Conservation (phyloP, 2,888 invertebrate genomes). For the Abrostola triplasia region DNA sequence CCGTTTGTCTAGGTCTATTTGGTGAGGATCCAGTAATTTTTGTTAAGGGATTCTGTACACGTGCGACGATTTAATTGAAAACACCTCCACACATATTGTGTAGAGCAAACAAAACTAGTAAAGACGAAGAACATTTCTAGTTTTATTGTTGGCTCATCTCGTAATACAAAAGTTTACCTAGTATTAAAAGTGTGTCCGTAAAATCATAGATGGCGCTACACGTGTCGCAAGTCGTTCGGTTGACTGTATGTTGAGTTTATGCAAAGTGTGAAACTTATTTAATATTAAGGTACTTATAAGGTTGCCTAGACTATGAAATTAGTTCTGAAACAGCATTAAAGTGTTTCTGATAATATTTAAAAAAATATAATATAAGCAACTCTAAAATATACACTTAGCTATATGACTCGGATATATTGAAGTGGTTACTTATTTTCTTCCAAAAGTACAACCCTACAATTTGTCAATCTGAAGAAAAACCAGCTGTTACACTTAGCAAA, state of each 20-base stretch:
- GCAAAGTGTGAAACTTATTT: too few species aligned
- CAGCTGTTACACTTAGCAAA: too few species aligned
- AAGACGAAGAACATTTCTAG: too few species aligned
- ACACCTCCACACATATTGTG: conserved; percentile 20
- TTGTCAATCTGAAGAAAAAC: too few species aligned
- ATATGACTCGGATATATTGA: too few species aligned
- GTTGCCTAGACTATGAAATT: neutral
- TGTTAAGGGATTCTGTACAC: conserved; percentile 47
- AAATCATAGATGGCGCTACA: too few species aligned
- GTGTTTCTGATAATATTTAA: neutral
- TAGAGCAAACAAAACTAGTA: neutral
- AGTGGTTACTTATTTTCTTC: too few species aligned
- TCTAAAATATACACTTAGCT: neutral
- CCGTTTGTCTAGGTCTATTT: conserved; percentile 70
- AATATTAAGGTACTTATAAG: too few species aligned
- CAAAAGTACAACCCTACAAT: too few species aligned
- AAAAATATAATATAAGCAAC: neutral
- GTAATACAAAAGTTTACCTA: neutral
- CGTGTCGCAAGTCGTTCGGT: too few species aligned
- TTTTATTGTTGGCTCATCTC: too few species aligned
- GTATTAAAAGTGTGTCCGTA: neutral
- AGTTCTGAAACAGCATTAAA: conserved; percentile 1
- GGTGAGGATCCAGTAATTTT: conserved; percentile 64
- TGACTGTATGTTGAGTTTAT: too few species aligned
- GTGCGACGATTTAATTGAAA: conserved; percentile 41